A percentile compares a stretch with the other conserved stretches of the same genome.
Evolutionary conservation across 2,888 invertebrate species (phyloP).

Genomic region (Chydorus sphaericus): DNA sequence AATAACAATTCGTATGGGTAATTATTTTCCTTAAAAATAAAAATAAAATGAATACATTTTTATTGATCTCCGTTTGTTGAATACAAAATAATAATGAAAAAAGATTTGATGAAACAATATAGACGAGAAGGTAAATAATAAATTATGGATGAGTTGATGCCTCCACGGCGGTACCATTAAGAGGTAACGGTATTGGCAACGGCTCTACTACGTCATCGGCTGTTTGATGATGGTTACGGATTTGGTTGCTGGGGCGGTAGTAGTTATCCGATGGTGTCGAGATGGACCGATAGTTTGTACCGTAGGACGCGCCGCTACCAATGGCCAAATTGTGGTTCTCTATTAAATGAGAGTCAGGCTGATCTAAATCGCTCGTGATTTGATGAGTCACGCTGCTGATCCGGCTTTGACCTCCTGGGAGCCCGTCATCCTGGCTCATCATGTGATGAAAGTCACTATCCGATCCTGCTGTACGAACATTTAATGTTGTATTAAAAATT

Average conservation of each 20-base stretch:
- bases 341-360: neutral
- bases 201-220: neutral
- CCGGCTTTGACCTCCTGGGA: neutral
- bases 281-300: neutral
- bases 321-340: too few species aligned
- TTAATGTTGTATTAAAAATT: too few species aligned
- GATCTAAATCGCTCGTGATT: too few species aligned
- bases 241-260: neutral
- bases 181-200: neutral
- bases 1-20: too few species aligned
- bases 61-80: too few species aligned
- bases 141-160: neutral
- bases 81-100: too few species aligned
- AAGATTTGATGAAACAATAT: too few species aligned
- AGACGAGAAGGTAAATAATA: neutral
- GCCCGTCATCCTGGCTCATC: too few species aligned
- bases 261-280: neutral
- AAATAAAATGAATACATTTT: too few species aligned
- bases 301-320: neutral
- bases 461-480: constrained; percentile 2
- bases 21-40: too few species aligned
- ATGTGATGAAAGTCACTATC: neutral
- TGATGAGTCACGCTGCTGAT: neutral
- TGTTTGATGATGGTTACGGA: neutral
- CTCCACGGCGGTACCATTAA: too few species aligned